phyloP scores from a whole-genome alignment of 1,140 invertebrate genomes.

The Chelonus insularis region DNA sequence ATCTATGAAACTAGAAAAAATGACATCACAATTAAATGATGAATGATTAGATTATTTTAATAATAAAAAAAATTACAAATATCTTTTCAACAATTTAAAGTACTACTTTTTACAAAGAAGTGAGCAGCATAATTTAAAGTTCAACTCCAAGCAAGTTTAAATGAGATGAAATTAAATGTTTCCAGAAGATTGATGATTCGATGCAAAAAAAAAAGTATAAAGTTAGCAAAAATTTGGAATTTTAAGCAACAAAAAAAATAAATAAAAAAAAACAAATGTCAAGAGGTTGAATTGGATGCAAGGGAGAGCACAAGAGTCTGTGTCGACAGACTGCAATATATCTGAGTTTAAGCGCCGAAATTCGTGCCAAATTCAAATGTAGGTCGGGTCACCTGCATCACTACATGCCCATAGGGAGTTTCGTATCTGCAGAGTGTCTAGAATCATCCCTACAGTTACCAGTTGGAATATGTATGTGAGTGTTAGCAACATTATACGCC shows the following conservation, averaged over 20 bases:
- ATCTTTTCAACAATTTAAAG: too few species aligned
- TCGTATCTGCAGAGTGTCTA: conserved; percentile 30
- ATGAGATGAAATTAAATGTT: too few species aligned
- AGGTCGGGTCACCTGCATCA: conserved; percentile 54
- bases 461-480: not conserved
- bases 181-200: too few species aligned
- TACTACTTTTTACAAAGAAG: too few species aligned
- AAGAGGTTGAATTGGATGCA: not conserved
- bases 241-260: not conserved
- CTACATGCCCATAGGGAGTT: conserved; percentile 37
- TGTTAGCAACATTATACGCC: not conserved
- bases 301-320: not conserved
- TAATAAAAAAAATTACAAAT: too few species aligned
- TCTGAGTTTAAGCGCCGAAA: conserved; percentile 33
- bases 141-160: too few species aligned
- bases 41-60: too few species aligned
- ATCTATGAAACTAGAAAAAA: too few species aligned
- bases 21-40: too few species aligned
- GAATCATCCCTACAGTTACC: not conserved
- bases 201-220: too few species aligned
- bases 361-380: conserved; percentile 48
- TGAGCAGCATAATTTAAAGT: too few species aligned
- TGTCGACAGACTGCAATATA: not conserved
- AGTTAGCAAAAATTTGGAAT: not conserved
- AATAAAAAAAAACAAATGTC: not conserved